These are phyloP conservation scores for Mastigias papua DNA, from an alignment of 30 jellyfish, hydroid and myxozoan species.

Conservation along the genomic window DNA sequence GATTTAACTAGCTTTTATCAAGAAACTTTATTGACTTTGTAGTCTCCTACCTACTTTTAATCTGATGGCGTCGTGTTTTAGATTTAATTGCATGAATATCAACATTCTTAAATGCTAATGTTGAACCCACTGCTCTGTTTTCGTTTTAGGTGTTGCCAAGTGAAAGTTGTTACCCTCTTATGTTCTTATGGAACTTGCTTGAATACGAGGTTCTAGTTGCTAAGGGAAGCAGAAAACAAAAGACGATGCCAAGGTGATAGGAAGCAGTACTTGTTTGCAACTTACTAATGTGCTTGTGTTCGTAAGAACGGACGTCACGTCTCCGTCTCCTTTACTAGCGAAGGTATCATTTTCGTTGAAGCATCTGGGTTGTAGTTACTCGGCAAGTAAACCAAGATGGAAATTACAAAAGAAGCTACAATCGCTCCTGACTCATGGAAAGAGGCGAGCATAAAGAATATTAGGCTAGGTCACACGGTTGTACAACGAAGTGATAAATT, in stretches of 20 bases:
- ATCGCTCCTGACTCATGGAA: slow-evolving; percentile 95
- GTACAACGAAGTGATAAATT: slow-evolving; percentile 93
- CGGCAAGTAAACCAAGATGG: slow-evolving; percentile 27
- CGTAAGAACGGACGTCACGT: slow-evolving; percentile 8
- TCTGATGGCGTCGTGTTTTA: no score
- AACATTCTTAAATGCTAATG: no score
- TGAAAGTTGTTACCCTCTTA: no score
- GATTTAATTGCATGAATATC: no score
- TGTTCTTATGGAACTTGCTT: no score
- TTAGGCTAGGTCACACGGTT: slow-evolving; percentile 87
- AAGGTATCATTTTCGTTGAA: neutral
- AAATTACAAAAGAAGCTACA: slow-evolving; percentile 77
- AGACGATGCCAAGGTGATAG: slow-evolving; percentile 46
- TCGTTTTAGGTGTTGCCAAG: no score
- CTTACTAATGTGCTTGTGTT: slow-evolving; percentile 10
- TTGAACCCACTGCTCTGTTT: no score
- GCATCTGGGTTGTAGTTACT: neutral
- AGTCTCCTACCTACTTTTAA: no score
- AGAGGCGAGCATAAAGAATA: slow-evolving; percentile 72
- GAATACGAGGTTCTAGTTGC: slow-evolving; percentile 58
- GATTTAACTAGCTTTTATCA: no score
- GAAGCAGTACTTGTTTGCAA: slow-evolving; percentile 5
- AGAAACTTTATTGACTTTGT: no score
- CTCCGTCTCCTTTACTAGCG: slow-evolving; percentile 10
- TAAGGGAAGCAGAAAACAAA: slow-evolving; percentile 9